Conservation (phyloP, 2,113 vertebrate genomes). For the Pollimyrus isidori region DNA sequence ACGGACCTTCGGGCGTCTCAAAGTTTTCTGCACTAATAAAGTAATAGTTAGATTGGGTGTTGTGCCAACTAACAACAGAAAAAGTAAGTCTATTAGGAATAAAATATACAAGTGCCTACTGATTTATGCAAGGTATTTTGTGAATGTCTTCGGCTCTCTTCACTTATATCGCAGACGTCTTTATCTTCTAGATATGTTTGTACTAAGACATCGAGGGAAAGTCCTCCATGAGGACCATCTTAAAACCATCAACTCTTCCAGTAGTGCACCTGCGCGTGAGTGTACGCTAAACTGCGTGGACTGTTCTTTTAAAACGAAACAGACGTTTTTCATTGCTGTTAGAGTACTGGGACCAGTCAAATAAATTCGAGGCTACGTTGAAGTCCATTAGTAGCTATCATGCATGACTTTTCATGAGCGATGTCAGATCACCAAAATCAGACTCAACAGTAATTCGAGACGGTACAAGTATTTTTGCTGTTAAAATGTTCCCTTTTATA, state of each 20-base stretch:
- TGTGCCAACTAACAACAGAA: not conserved
- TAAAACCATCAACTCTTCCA: not conserved
- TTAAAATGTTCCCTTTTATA: constrained; percentile 65
- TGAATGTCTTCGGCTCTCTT: constrained; percentile 33
- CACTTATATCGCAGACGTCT: constrained; percentile 37
- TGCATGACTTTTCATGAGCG: constrained; percentile 46
- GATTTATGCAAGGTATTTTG: constrained; percentile 24
- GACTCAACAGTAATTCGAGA: constrained; percentile 49
- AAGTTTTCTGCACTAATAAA: constrained; percentile 50
- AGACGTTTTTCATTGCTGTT: not conserved
- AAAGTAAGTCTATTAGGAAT: constrained; percentile 36
- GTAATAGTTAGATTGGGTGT: constrained; percentile 35
- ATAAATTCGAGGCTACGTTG: constrained; percentile 13
- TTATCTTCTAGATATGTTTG: constrained; percentile 23
- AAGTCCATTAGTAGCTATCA: not conserved
- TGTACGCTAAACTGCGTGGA: not conserved
- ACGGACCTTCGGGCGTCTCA: constrained; percentile 21
- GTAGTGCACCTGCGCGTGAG: not conserved
- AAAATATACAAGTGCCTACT: constrained; percentile 77
- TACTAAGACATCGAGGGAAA: constrained; percentile 48
- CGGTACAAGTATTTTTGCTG: not conserved
- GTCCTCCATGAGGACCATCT: constrained; percentile 69
- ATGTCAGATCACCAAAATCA: constrained; percentile 40
- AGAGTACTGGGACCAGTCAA: constrained; percentile 47
- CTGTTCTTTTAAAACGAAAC: not conserved